Evolutionary conservation across 2,113 vertebrate genomes (phyloP).

Genomic region (Percopsis transmontana): DNA sequence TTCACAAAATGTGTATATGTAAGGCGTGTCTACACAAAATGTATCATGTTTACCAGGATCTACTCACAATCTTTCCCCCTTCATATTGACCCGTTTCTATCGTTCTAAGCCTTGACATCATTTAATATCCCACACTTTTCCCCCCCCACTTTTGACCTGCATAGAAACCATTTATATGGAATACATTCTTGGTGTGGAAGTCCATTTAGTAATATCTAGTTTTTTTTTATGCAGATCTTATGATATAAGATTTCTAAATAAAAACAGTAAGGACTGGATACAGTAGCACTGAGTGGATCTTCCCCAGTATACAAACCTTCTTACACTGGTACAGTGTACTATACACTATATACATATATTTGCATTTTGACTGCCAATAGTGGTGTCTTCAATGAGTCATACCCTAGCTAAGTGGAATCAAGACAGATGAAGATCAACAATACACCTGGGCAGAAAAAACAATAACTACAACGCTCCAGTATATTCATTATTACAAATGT

Average conservation of each 20-base stretch:
- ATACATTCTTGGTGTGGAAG: slow-evolving; percentile 12
- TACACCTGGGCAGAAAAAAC: no score
- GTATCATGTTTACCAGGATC: neutral
- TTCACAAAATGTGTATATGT: neutral
- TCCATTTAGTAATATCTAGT: neutral
- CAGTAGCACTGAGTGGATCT: slow-evolving; percentile 52
- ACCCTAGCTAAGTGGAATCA: no score
- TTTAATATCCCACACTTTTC: neutral
- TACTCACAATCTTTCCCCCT: neutral
- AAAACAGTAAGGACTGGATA: neutral
- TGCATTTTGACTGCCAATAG: neutral
- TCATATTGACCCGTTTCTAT: neutral
- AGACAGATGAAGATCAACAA: no score
- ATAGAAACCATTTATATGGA: neutral
- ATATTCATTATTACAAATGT: no score
- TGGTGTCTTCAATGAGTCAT: neutral
- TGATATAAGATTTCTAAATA: neutral
- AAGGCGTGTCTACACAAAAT: neutral
- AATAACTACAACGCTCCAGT: no score
- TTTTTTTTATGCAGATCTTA: neutral
- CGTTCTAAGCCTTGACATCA: neutral
- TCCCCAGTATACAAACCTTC: slow-evolving; percentile 12
- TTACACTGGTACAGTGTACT: neutral
- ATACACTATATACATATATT: neutral
- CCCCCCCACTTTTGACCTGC: neutral